Evolutionary conservation across 2,888 invertebrate species (phyloP), one percentile per base, ranked within the genome.

Genomic region (Drosophila incognita): DNA sequence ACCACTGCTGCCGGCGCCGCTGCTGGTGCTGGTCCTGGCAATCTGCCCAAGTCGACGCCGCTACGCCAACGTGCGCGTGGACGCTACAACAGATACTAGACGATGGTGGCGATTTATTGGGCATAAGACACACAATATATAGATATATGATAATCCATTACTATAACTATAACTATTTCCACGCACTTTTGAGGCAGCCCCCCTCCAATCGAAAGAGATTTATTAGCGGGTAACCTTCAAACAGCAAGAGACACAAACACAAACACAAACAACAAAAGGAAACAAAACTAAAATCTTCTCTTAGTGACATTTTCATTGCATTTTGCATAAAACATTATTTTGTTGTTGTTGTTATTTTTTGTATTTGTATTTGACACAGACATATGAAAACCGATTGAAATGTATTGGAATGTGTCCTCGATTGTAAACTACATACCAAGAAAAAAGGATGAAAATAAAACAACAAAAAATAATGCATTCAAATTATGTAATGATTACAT

Each of bases 11-110:
- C 86, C 46, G 88, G 91, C 11, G 91, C 92, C 59, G 85, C 90
- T 10, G 83, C 74, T 63, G 89, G 83, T 13, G 83, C 74, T 60
- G 89, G 84, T 21, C 85, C 85, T 51, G 87, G 90, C 18, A 90
- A 92, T 63, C 85, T 90, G 11, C 89, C 92, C 11, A 92, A 92
- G 69, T 92, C 90, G 68, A 92, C 92, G 75, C 92, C 93, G 76
- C 90, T 91, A 54, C 87, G 92, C 36, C 91, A 92, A 54, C 91
- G 93, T 38, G 92, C 93, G 42, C 93, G 93, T 64, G 93, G 93
- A 36, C 92, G 93, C 60, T 93, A 93, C 81, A 93, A 92, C 79
- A 92, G 93, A 71, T 93, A 92, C 73, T 93, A 93, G 48, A 53
- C n/a, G 40, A 35, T 15, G 38, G 29, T 18, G 38, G 29, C 42